These are phyloP conservation scores for Emesis furor DNA, from an alignment of 2,888 invertebrate species.

Conservation along the genomic window DNA sequence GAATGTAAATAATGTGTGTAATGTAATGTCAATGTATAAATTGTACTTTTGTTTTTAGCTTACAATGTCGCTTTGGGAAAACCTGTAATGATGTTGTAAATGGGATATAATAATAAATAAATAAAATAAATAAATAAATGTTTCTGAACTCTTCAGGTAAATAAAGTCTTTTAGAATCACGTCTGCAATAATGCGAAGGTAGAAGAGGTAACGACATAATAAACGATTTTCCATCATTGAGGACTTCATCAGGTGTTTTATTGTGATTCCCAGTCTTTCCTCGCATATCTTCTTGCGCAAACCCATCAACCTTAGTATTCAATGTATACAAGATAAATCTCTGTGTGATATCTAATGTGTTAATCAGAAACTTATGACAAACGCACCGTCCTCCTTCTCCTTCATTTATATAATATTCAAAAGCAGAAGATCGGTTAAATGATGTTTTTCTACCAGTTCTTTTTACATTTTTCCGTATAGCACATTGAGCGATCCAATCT, in stretches of 20 bases:
- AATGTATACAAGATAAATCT: conserved; percentile 11
- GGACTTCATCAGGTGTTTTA: neutral
- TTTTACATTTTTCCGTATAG: neutral
- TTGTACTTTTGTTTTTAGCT: too few relatives aligned
- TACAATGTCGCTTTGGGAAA: too few relatives aligned
- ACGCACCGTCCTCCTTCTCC: conserved; percentile 1
- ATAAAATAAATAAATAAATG: too few relatives aligned
- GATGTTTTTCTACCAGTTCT: neutral
- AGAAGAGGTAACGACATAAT: too few relatives aligned
- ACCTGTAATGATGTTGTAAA: too few relatives aligned
- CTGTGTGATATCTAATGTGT: conserved; percentile 3
- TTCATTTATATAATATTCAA: conserved; percentile 8
- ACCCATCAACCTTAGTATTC: neutral
- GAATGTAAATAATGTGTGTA: too few relatives aligned
- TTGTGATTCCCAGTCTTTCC: neutral
- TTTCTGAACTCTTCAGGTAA: too few relatives aligned
- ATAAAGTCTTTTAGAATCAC: too few relatives aligned
- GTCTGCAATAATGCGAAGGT: too few relatives aligned
- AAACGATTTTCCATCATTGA: too few relatives aligned
- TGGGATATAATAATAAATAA: too few relatives aligned
- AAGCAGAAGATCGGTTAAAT: neutral
- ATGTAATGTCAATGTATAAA: too few relatives aligned
- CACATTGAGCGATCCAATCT: neutral
- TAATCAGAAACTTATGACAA: conserved; percentile 10
- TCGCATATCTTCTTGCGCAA: neutral